Conservation (phyloP, 2,113 vertebrate genomes). For the Anoplopoma fimbria region DNA sequence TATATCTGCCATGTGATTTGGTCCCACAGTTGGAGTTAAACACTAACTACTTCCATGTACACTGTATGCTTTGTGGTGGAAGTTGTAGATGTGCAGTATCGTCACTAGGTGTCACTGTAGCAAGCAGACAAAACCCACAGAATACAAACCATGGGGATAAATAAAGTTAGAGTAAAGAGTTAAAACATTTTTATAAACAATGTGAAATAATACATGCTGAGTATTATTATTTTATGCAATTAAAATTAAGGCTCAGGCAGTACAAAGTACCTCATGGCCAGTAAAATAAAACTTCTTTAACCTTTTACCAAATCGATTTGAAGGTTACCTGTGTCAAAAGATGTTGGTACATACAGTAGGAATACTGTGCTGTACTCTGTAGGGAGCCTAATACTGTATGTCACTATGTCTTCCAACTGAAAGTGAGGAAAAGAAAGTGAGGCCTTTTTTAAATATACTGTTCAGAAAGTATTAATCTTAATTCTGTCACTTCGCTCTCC, state of each 20-base stretch:
- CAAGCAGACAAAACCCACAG: not conserved
- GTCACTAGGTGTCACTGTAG: conserved; percentile 27
- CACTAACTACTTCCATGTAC: not conserved
- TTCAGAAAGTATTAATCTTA: not conserved
- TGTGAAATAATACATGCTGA: not conserved
- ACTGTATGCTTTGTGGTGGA: not conserved
- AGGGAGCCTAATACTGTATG: not conserved
- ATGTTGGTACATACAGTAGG: not conserved
- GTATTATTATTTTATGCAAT: not conserved
- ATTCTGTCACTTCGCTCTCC: not conserved
- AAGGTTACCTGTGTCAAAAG: not conserved
- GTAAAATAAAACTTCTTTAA: not conserved
- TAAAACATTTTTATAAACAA: not conserved
- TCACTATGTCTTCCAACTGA: not conserved
- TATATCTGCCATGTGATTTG: not conserved
- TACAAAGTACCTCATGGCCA: not conserved
- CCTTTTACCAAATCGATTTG: not conserved
- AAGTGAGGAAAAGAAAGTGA: not conserved
- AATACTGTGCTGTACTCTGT: not conserved
- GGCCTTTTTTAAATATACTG: not conserved
- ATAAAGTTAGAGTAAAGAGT: too few relatives aligned
- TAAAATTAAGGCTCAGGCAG: not conserved
- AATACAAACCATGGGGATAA: not conserved
- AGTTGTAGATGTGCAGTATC: not conserved
- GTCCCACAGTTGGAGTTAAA: not conserved